Evolutionary conservation across 2,888 invertebrate genomes (phyloP).

Genomic region (Sinohyriopsis cumingii): DNA sequence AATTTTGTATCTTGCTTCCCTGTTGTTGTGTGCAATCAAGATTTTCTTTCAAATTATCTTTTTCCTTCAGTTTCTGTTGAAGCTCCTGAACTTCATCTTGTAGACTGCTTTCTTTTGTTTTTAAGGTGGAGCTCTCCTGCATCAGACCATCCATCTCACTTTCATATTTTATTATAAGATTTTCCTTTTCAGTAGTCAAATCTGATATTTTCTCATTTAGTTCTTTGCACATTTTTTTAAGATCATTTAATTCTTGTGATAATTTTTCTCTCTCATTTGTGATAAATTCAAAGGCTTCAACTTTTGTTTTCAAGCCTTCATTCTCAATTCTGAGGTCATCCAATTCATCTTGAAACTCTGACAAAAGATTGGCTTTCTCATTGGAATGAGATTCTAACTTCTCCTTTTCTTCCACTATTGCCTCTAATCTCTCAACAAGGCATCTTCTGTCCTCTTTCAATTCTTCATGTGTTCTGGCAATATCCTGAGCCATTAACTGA

Average conservation of each 20-base stretch:
- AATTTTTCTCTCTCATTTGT: conserved; percentile 10
- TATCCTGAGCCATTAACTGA: background rate
- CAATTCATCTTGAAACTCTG: background rate
- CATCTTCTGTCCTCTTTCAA: too few relatives aligned
- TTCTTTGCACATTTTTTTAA: background rate
- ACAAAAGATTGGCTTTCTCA: too few relatives aligned
- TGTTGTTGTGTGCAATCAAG: too few relatives aligned
- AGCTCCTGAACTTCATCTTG: conserved; percentile 23
- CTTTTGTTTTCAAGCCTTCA: background rate
- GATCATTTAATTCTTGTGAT: conserved; percentile 3
- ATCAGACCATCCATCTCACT: conserved; percentile 18
- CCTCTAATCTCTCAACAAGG: too few relatives aligned
- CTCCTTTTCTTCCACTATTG: too few relatives aligned
- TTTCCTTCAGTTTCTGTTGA: conserved; percentile 14
- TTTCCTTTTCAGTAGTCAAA: conserved; percentile 37
- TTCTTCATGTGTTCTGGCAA: too few relatives aligned
- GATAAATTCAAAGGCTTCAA: background rate
- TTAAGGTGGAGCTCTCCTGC: conserved; percentile 17
- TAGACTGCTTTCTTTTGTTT: conserved; percentile 20
- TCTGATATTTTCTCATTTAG: conserved; percentile 1
- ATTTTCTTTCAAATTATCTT: conserved; percentile 20
- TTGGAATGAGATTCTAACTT: too few relatives aligned
- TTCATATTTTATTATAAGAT: conserved; percentile 19
- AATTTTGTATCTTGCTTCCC: too few relatives aligned
- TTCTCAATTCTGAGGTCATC: background rate